A percentile compares a stretch with the other conserved stretches of the same genome.
Conservation (phyloP, 2,797 vertebrate genomes). For the Gouania willdenowi region DNA sequence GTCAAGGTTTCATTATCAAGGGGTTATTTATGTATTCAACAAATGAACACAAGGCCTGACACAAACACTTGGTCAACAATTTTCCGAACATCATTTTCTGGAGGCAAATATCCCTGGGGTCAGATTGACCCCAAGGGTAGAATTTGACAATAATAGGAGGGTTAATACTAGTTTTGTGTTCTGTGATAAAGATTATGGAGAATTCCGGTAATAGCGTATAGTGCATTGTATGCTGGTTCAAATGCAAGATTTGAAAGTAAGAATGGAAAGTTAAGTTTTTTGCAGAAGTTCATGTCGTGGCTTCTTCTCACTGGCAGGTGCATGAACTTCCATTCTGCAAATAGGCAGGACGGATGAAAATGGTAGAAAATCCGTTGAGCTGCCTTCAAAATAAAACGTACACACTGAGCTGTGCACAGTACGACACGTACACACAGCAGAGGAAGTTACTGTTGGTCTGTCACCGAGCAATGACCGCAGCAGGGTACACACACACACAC, state of each 20-base stretch:
- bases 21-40: too few relatives aligned
- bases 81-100: too few relatives aligned
- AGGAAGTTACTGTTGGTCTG: conserved; percentile 45
- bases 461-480: conserved; percentile 60
- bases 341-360: conserved; percentile 36
- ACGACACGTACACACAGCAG: conserved; percentile 45
- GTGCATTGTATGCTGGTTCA: not conserved
- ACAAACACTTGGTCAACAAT: too few relatives aligned
- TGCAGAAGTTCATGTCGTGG: conserved; percentile 15
- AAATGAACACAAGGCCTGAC: too few relatives aligned
- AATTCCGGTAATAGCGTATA: too few relatives aligned
- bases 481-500: conserved; percentile 14
- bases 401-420: conserved; percentile 57
- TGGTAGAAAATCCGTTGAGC: conserved; percentile 50
- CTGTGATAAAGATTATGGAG: not conserved
- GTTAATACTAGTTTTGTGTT: too few relatives aligned
- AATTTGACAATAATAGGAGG: too few relatives aligned
- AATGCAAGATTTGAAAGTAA: too few relatives aligned
- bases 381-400: conserved; percentile 44
- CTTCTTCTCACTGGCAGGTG: conserved; percentile 7
- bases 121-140: too few relatives aligned
- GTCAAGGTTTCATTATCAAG: too few relatives aligned
- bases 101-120: too few relatives aligned
- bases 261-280: not conserved
- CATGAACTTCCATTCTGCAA: conserved; percentile 23